A percentile compares a stretch with the other conserved stretches of the same genome.
phyloP scores from a whole-genome alignment of 2,888 invertebrate species.

The Lasioglossum leucozonium region DNA sequence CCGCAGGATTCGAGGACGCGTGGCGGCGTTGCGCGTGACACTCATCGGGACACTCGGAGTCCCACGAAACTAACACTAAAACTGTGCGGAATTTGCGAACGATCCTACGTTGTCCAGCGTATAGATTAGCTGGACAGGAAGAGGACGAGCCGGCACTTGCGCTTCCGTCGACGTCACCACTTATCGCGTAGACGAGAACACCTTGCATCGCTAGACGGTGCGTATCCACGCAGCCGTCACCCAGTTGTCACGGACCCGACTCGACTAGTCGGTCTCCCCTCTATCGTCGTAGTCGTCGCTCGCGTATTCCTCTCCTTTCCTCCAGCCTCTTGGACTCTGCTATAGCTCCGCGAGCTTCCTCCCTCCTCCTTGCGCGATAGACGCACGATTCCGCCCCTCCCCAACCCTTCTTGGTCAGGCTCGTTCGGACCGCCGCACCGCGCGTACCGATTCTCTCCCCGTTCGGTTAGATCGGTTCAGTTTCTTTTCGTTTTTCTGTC shows the following conservation, averaged over 20 bases:
- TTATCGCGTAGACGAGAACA: slow-evolving; percentile 70
- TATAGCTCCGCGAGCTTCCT: slow-evolving; percentile 20
- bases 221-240: slow-evolving; percentile 84
- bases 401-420: too few species aligned
- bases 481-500: not conserved
- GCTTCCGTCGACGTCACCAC: slow-evolving; percentile 66
- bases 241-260: slow-evolving; percentile 85
- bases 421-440: too few species aligned
- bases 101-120: not conserved
- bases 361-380: slow-evolving; percentile 30
- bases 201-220: slow-evolving; percentile 80
- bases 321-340: slow-evolving; percentile 24
- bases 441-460: not conserved
- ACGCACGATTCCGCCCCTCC: too few species aligned
- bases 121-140: not conserved
- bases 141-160: not conserved
- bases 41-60: not conserved
- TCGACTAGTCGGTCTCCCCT: slow-evolving; percentile 82
- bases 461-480: not conserved
- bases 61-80: too few species aligned
- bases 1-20: slow-evolving; percentile 1
- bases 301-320: slow-evolving; percentile 71
- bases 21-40: slow-evolving; percentile 14
- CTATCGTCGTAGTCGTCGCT: not conserved
- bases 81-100: too few species aligned